Evolutionary conservation across 2,113 vertebrate genomes (phyloP), one percentile per base, ranked within the genome.

Genomic region (Rhabdornis inornatus): DNA sequence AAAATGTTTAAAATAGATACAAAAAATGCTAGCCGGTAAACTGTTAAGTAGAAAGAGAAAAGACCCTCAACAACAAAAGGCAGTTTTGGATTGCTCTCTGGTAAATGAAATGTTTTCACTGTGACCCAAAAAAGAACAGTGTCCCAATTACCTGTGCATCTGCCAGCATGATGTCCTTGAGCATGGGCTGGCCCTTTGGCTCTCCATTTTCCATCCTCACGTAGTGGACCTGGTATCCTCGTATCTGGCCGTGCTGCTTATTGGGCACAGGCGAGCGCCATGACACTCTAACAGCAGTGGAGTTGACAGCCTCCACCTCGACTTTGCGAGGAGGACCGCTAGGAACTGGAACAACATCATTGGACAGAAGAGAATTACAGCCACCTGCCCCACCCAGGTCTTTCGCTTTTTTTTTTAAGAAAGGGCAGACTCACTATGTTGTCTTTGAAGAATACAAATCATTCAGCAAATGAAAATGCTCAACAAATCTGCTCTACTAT

Each of bases 251-350:
- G 95, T 99, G 99, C 98, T 99, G 99, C 95, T 99, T 99, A 98
- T 98, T 99, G 98, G 99, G 98, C 97, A 99, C 98, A 89, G 99
- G 99, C 5, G 99, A 99, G 96, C 99, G 99, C 99, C 99, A 99
- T 71, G 99, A 98, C 96, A 99, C 99, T 98, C 98, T 99, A 98
- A 99, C 98, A 98, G 99, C 99, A 96, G 99, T 98, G 92, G 99
- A 99, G 99, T 99, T 99, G 99, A 99, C 98, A 99, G 99, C 99
- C 98, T 99, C 99, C 95, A 99, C 99, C 99, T 99, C 99, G 97
- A 99, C 99, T 99, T 99, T 99, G 97, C 99, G 99, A 99, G 99
- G 99, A 98, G 99, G 99, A 98, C 99, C 99, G 95, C 99, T 99
- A 98, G 99, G 99, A 99, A 99, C 99, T 99, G 99, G 99, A 99